A percentile compares a stretch with the other conserved stretches of the same genome.
Conservation (phyloP, 2,797 vertebrate genomes). For the Chelon auratus region DNA sequence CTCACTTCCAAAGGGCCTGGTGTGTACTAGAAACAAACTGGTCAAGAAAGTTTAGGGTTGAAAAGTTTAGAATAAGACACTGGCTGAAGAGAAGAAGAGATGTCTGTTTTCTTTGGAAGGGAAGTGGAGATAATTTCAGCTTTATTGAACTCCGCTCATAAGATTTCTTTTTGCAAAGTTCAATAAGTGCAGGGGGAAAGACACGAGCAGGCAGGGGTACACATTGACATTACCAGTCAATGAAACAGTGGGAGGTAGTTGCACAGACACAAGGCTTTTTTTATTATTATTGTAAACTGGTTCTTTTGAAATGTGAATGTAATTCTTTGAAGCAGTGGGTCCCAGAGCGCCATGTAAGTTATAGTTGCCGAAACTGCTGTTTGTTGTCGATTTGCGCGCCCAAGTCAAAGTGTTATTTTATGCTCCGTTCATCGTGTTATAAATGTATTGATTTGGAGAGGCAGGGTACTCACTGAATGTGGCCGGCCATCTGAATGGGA, state of each 20-base stretch:
- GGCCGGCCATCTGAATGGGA: constrained; percentile 64
- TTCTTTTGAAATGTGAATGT: constrained; percentile 68
- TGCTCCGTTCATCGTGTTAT: constrained; percentile 57
- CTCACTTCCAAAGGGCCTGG: constrained; percentile 22
- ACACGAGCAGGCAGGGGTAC: constrained; percentile 53
- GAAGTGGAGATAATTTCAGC: constrained; percentile 48
- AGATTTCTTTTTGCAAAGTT: constrained; percentile 67
- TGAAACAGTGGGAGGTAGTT: constrained; percentile 68
- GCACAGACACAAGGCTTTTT: constrained; percentile 48
- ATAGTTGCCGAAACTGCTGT: constrained; percentile 57
- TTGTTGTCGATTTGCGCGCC: constrained; percentile 65
- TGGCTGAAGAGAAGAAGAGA: not conserved
- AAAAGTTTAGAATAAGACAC: constrained; percentile 25
- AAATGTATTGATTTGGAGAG: constrained; percentile 73
- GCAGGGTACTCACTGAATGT: constrained; percentile 60
- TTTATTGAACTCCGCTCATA: constrained; percentile 62
- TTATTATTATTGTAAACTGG: constrained; percentile 54
- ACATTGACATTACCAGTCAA: constrained; percentile 70
- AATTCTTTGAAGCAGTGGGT: constrained; percentile 63
- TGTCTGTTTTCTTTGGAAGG: constrained; percentile 41
- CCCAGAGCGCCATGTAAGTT: constrained; percentile 51
- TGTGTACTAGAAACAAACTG: constrained; percentile 12
- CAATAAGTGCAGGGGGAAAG: constrained; percentile 61
- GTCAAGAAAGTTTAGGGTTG: constrained; percentile 22
- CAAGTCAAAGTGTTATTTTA: constrained; percentile 61